Base-by-base conservation (phyloP, 92 coral and sea anemone species). In the Zoanthus solanderi region DNA sequence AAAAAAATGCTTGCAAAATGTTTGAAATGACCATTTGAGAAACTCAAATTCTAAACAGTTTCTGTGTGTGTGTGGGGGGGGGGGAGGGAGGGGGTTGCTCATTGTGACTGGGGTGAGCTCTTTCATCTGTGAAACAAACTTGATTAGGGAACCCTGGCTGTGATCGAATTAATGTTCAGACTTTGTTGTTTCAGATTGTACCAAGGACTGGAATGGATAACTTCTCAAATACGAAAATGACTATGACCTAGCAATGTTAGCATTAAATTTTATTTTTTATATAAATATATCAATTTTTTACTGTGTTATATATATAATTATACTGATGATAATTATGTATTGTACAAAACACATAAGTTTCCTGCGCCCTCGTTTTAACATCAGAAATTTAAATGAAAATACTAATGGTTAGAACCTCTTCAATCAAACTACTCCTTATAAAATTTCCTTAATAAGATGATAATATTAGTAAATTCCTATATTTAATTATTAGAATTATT, bases 151-250 rank as follows among this genome's bases (percentile, higher is more conserved):
- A 17, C 12, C 31, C 8, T 83, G 31, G 63, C 34, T 16, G 9
- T 16, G 61, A 9, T 31, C 2, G 12, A 47, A 47, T 7, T 23
- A 10, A 44, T 56, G n/a, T 23, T 15, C 5, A 6, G 13, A 47
- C 7, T 52, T 14, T 78, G 72, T 65, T 73, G 10, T 87, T 81
- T 15, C 89, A 96, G 99, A 83, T 85, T 96, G 71, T 95, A 96
- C 76, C 96, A 95, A 78, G 99, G 99, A 47, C 88, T 96, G 47
- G 99, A 95, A 84, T 96, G 99, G 99, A 96, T 96, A 81, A 95
- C 95, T 32, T 88, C 95, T 75, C 98, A 96, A 83, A 84, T 94
- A 54, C 92, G 93, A 84, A 96, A 96, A 92, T 96, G 87, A 81
- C 76, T 61, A 4, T 18, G 29, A 37, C 47, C 63, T 11, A 44